Percentiles rank a stretch among this genome's conserved stretches.
phyloP scores from a whole-genome alignment of 1,140 invertebrate species.

The Sycophaga agraensis region DNA sequence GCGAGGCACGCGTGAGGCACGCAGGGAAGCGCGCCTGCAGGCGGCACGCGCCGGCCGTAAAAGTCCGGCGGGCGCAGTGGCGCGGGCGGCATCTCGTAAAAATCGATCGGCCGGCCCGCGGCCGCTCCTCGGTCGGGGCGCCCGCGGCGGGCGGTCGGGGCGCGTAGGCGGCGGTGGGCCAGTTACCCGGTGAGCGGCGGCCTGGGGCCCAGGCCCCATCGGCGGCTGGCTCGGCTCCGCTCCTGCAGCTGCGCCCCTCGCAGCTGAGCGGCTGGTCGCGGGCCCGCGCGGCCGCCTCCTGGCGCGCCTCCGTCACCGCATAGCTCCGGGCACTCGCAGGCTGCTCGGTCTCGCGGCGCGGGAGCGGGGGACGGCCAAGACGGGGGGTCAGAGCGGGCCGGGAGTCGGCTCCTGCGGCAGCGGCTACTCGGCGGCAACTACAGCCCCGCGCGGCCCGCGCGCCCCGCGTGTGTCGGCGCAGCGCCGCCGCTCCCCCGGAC shows the following conservation, averaged over 20 bases:
- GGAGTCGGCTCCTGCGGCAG: constrained; percentile 8
- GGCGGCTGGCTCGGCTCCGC: not conserved
- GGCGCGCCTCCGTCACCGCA: not conserved
- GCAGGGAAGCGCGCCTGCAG: constrained; percentile 2
- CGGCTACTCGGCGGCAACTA: constrained; percentile 27
- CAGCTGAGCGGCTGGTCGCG: not conserved
- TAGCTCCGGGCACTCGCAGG: too few species aligned
- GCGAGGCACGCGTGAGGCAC: not conserved
- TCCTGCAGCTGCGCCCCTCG: not conserved
- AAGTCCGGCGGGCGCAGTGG: too few species aligned
- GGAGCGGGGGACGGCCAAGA: not conserved
- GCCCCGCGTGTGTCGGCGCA: not conserved
- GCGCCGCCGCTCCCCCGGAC: constrained; percentile 5
- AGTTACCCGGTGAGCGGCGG: too few species aligned
- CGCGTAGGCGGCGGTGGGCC: too few species aligned
- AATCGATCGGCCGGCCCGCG: constrained; percentile 19
- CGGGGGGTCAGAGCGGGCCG: not conserved
- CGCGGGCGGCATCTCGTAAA: too few species aligned
- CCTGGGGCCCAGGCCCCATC: not conserved
- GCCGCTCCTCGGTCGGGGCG: not conserved
- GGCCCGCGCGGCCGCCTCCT: too few species aligned
- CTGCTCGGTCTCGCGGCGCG: too few species aligned
- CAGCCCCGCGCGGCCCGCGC: not conserved
- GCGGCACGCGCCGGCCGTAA: constrained; percentile 20
- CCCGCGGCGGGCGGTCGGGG: not conserved